Evolutionary conservation across 2,113 vertebrate genomes (phyloP).

Genomic region (Dicentrarchus labrax): DNA sequence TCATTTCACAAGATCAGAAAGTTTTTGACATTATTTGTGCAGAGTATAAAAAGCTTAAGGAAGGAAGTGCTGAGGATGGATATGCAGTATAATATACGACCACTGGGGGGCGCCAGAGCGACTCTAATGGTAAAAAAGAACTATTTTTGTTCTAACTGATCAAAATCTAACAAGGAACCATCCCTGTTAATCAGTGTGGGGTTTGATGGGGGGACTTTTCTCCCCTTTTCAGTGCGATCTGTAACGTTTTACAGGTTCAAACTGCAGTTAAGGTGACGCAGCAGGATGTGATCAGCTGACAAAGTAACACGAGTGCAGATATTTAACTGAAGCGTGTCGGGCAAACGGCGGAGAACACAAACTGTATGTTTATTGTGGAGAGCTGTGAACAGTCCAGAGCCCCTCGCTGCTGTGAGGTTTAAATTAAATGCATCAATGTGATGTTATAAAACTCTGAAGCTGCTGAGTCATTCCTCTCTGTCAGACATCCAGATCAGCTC

Average conservation of each 20-base stretch:
- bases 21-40: too few relatives aligned
- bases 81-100: not conserved
- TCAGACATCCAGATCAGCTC: conserved; percentile 34
- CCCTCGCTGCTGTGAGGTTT: not conserved
- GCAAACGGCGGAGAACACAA: not conserved
- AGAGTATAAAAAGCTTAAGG: too few relatives aligned
- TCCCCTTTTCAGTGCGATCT: not conserved
- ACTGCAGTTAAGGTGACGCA: not conserved
- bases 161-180: not conserved
- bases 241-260: not conserved
- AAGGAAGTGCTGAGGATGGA: too few relatives aligned
- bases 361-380: not conserved
- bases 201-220: not conserved
- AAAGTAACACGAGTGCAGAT: not conserved
- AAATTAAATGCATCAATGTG: not conserved
- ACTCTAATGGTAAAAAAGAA: not conserved
- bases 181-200: not conserved
- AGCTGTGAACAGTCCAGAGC: not conserved
- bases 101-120: not conserved
- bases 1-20: too few relatives aligned
- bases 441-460: conserved; percentile 17
- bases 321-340: not conserved
- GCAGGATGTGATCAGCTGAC: not conserved
- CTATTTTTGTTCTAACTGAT: too few relatives aligned
- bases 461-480: conserved; percentile 50